Evolutionary conservation across 2,113 vertebrate genomes (phyloP), one percentile per base, ranked within the genome.

Genomic region (Varanus salvator): DNA sequence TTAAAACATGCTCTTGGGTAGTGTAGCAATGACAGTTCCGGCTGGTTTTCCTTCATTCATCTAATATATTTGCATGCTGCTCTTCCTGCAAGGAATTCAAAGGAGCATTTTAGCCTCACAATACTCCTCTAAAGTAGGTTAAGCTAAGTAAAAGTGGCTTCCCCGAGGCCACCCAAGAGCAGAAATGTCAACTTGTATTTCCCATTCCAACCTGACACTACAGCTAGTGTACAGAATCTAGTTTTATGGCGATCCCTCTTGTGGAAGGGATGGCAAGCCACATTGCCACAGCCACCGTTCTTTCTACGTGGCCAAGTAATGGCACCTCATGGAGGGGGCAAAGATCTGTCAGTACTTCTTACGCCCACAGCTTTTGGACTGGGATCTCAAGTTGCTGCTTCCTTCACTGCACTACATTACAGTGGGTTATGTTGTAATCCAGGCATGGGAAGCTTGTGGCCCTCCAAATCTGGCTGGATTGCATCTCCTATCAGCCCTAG

Each of bases 31-130:
- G 15, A 75, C 3, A 34, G 9, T 85, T 60, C 50, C 5, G 52
- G n/a, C 8, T 50, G 57, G 77, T 72, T 69, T 44, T 69, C 34
- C 57, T 83, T 14, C 31, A n/a, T 64, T 31, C 27, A n/a, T 74
- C 38, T 60, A 82, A n/a, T 75, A n/a, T 5, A 12, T 72, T 74
- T 82, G 31, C 29, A 52, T 15, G 25, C 57, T 54, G 3, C 50
- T 82, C 48, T 27, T 80, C 8, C 50, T 82, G 50, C n/a, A 88
- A 88, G 52, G 25, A 76, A 44, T 23, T 76, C 44, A 80, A 25
- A 72, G 31, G 66, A 88, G 25, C 48, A 57, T 72, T 88, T 88
- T 81, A 81, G 23, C n/a, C 78, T 81, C 68, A 29, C 68, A 72
- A 72, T n/a, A 38, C 68, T 38, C 34, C n/a, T 44, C 6, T 85